Evolutionary conservation across 2,888 invertebrate species (phyloP), one percentile per base, ranked within the genome.

Genomic region (Cosmia pyralina): DNA sequence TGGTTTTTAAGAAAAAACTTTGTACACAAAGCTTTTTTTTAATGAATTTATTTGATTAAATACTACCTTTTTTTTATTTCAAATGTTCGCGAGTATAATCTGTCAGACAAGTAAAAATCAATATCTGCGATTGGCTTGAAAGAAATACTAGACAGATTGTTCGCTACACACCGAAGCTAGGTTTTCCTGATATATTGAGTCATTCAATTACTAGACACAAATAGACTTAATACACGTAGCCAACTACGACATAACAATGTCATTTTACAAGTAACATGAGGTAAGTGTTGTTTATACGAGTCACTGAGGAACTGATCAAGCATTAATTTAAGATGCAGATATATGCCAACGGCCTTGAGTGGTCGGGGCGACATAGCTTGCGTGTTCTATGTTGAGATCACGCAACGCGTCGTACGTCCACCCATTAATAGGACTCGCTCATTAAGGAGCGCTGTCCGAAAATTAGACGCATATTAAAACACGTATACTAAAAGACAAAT

Each of bases 131-230:
- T 17, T n/a, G 44, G 1, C 19, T 44, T 34, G 6, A 44, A 59
- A 38, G 7, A 15, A 46, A 15, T 46, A 19, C 15, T 38, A 15
- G 19, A 60, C 10, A 15, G 34, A 41, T 46, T 41, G 19, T 34
- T 69, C 22, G 34, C 28, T 46, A 28, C 10, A 59, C 8, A 58
- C 46, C 46, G 5, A 15, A 22, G 22, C 28, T 46, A 17, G 13
- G 17, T 66, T 72, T 72, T 77, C 60, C 60, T 72, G 65, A 62
- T 55, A 10, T 11, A 22, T 38, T 59, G 38, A 62, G 2, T 77
- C 55, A 69, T 75, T 17, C 6, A 22, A 8, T 57, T 22, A 48
- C n/a, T 53, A 41, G n/a, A 48, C 5, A 53, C 19, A 46, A 52
- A 59, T 46, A 64, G 11, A 58, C 17, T 13, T 57, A 46, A 50